A percentile compares a stretch with the other conserved stretches of the same genome.
phyloP scores from a whole-genome alignment of 2,797 vertebrate genomes.

The Gastrophryne carolinensis region DNA sequence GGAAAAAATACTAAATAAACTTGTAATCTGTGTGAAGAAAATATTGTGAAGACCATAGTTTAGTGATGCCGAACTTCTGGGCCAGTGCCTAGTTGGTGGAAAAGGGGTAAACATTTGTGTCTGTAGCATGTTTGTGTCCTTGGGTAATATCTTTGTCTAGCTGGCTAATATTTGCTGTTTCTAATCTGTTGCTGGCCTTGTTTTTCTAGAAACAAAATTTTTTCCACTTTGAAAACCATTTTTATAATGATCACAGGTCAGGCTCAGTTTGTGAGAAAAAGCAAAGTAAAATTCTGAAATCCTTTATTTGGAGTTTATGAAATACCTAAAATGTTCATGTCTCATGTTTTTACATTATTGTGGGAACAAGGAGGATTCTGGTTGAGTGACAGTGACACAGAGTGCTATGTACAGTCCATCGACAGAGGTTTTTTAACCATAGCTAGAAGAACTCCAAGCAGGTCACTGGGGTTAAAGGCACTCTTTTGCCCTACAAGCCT shows the following conservation, averaged over 20 bases:
- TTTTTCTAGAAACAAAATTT: slow-evolving; percentile 19
- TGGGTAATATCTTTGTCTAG: slow-evolving; percentile 3
- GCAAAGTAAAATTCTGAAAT: background rate
- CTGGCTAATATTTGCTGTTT: slow-evolving; percentile 16
- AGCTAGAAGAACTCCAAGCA: no score
- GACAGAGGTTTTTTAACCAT: no score
- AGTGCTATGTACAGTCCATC: no score
- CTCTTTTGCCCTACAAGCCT: no score
- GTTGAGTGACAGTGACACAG: no score
- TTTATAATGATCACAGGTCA: background rate
- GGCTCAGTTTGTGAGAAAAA: slow-evolving; percentile 18
- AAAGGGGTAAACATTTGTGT: background rate
- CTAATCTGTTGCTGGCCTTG: background rate
- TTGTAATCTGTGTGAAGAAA: no score
- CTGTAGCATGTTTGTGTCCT: slow-evolving; percentile 3
- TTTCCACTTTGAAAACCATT: slow-evolving; percentile 1
- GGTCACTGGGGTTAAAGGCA: no score
- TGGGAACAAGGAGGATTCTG: background rate
- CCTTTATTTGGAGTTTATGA: background rate
- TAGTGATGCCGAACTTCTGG: no score
- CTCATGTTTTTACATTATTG: background rate
- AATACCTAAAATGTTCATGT: background rate
- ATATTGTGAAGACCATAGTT: no score
- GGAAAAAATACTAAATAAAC: no score
- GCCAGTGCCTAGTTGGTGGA: background rate